phyloP scores from a whole-genome alignment of 2,888 invertebrate genomes.

The Antitype chi region DNA sequence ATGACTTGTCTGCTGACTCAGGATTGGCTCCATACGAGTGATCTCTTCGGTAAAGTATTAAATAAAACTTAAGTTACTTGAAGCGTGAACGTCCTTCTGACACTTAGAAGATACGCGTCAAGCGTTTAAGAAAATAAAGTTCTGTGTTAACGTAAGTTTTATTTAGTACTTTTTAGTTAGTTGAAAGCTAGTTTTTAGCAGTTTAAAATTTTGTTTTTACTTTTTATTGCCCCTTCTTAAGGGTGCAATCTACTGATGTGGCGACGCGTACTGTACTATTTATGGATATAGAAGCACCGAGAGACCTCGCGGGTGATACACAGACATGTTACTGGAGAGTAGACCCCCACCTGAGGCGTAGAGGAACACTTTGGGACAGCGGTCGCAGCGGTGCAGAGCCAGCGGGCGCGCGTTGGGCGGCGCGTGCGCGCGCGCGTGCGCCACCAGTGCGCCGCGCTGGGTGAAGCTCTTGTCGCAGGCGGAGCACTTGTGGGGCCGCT shows the following conservation, averaged over 20 bases:
- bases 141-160: no score
- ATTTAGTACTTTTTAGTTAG: no score
- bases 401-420: conserved; percentile 87
- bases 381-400: conserved; percentile 92
- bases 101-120: no score
- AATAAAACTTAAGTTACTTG: no score
- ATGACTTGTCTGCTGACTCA: no score
- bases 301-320: background rate
- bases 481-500: conserved; percentile 92
- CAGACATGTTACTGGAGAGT: background rate
- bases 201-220: background rate
- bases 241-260: no score
- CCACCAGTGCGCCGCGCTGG: conserved; percentile 92
- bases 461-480: conserved; percentile 93
- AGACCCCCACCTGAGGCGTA: conserved; percentile 66
- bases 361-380: conserved; percentile 80
- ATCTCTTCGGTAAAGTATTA: no score
- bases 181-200: no score
- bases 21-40: no score
- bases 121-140: no score
- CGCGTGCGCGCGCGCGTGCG: conserved; percentile 91
- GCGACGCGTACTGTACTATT: background rate
- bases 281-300: background rate
- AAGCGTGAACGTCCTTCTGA: no score
- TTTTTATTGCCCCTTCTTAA: background rate